phyloP scores from a whole-genome alignment of 2,113 vertebrate species.

The Cettia cetti region DNA sequence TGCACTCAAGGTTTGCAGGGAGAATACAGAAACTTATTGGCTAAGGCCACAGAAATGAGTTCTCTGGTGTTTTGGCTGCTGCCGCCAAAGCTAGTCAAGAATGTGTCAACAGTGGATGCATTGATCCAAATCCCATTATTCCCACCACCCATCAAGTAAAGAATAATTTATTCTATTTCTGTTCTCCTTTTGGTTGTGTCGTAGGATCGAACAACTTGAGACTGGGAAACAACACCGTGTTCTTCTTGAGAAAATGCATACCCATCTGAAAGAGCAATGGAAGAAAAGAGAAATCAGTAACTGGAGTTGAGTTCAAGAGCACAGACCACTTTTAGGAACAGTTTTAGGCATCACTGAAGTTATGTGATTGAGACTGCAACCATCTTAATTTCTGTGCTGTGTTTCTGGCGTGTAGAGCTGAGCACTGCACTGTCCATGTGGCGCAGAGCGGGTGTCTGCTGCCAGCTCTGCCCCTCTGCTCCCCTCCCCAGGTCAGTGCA shows the following conservation, averaged over 20 bases:
- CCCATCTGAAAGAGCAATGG: constrained; percentile 80
- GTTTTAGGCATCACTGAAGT: not conserved
- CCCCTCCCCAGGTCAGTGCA: not conserved
- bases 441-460: not conserved
- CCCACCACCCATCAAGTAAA: not conserved
- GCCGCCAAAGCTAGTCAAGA: constrained; percentile 40
- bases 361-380: not conserved
- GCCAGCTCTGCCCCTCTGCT: not conserved
- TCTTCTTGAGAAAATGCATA: constrained; percentile 99
- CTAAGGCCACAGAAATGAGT: constrained; percentile 82
- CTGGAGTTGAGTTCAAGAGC: not conserved
- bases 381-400: not conserved
- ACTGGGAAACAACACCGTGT: constrained; percentile 94
- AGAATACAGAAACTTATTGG: constrained; percentile 61
- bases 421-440: accelerated
- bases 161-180: constrained; percentile 78
- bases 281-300: not conserved
- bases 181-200: constrained; percentile 91
- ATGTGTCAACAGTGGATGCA: constrained; percentile 53
- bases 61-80: constrained; percentile 61
- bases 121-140: constrained; percentile 44
- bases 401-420: not conserved
- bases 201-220: constrained; percentile 93
- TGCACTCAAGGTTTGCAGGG: constrained; percentile 3
- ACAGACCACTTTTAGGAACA: not conserved